Evolutionary conservation across 2,888 invertebrate genomes (phyloP), one percentile per base, ranked within the genome.

Genomic region (Drosophila mercatorum): DNA sequence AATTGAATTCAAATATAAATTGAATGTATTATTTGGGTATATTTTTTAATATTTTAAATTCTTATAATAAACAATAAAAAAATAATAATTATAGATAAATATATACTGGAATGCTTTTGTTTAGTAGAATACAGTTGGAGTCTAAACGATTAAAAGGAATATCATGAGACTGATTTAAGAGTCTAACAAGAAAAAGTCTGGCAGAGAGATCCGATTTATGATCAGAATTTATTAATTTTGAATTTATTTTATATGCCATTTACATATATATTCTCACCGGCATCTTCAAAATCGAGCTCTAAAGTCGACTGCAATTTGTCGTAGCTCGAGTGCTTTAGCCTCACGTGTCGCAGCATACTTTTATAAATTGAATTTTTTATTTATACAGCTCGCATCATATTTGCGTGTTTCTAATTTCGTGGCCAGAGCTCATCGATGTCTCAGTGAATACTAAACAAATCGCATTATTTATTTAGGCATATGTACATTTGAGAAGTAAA

Each of bases 401-500:
- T 36, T 22, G 22, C 5, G 34, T 43, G 40, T 22, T n/a, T 55
- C 47, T 34, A 26, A 53, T 53, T 31, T 44, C 11, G 31, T 47
- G 28, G 53, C 36, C 22, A 3, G 28, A 12, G 7, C 17, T 4
- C n/a, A 66, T 53, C 22, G 52, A 61, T 36, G 53, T 55, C 43
- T 31, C 36, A 43, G 46, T 44, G 14, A 53, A 43, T 60, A 66
- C 43, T 55, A 12, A 66, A 34, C 11, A 41, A 28, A 36, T 43
- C 22, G 8, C 31, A 51, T 61, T 77, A 56, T 77, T 75, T 75
- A 69, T 67, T 81, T 75, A 66, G 72, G 62, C 67, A 44, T 41
- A 40, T 34, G 66, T 67, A 63, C 56, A 66, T 68, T 59, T 64
- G 36, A 55, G 14, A 61, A 62, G 64, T 49, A 63, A 78, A 58